These are phyloP conservation scores for Sterna hirundo DNA, from an alignment of 2,113 vertebrate genomes.

Conservation along the genomic window DNA sequence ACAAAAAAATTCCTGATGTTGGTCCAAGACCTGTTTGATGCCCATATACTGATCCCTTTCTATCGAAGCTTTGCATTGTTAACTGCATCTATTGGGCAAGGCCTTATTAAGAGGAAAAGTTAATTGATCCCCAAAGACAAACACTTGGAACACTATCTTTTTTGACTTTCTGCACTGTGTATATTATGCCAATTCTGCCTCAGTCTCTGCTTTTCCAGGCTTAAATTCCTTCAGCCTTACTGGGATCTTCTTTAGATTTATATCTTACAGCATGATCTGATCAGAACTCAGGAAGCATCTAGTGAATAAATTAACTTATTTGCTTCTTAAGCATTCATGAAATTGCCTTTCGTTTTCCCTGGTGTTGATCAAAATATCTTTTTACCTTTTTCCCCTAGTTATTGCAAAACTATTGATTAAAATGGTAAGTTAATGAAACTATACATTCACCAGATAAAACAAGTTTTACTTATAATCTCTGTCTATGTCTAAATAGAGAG, in stretches of 20 bases:
- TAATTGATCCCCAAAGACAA: not conserved
- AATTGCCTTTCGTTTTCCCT: not conserved
- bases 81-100: not conserved
- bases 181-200: not conserved
- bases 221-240: not conserved
- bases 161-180: fast-evolving
- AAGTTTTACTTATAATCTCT: not conserved
- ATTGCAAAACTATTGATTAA: not conserved
- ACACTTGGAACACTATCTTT: not conserved
- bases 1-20: not conserved
- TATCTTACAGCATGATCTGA: not conserved
- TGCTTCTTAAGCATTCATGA: not conserved
- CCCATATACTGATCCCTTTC: not conserved
- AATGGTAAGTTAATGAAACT: not conserved
- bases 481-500: not conserved
- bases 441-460: not conserved
- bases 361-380: not conserved
- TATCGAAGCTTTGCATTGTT: not conserved
- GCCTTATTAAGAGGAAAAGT: not conserved
- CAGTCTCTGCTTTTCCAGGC: not conserved
- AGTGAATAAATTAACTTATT: not conserved
- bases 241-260: not conserved
- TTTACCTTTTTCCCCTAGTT: not conserved
- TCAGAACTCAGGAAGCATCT: not conserved
- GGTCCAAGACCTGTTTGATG: not conserved